Percentiles rank a stretch among this genome's conserved stretches.
Evolutionary conservation across 2,797 vertebrate genomes (phyloP).

Genomic region (Acipenser ruthenus): DNA sequence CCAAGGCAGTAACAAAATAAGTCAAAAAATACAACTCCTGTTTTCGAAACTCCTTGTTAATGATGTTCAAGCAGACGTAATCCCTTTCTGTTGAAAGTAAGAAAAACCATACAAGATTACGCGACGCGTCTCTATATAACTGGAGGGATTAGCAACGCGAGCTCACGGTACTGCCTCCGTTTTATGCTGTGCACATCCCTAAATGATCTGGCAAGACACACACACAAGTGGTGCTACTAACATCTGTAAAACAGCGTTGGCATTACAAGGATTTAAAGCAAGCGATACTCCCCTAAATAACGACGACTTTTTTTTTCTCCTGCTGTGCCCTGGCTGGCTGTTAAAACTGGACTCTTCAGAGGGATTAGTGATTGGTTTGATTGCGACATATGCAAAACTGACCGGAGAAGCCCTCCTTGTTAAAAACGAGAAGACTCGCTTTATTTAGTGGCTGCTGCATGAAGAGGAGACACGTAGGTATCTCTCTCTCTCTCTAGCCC

Average conservation of each 20-base stretch:
- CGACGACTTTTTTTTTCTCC: constrained; percentile 35
- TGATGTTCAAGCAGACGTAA: constrained; percentile 36
- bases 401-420: constrained; percentile 37
- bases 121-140: constrained; percentile 18
- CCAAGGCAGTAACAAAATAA: constrained; percentile 34
- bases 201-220: constrained; percentile 36
- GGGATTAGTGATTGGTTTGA: constrained; percentile 48
- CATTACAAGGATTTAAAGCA: constrained; percentile 34
- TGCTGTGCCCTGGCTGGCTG: constrained; percentile 22
- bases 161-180: constrained; percentile 18
- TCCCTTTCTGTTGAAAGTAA: constrained; percentile 39
- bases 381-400: constrained; percentile 37
- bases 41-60: constrained; percentile 33
- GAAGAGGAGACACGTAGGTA: constrained; percentile 11
- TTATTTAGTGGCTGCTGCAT: constrained; percentile 2
- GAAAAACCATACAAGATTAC: constrained; percentile 12
- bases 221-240: constrained; percentile 31
- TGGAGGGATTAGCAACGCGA: constrained; percentile 21
- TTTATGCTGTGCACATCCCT: constrained; percentile 35
- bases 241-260: constrained; percentile 39
- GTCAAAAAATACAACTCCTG: constrained; percentile 13
- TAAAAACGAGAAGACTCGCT: constrained; percentile 26
- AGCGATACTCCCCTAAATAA: constrained; percentile 35
- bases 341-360: constrained; percentile 20
- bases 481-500: not conserved